A percentile compares a stretch with the other conserved stretches of the same genome.
These are phyloP conservation scores for Cranoglanis bouderius DNA, from an alignment of 2,113 vertebrate genomes.

Conservation along the genomic window DNA sequence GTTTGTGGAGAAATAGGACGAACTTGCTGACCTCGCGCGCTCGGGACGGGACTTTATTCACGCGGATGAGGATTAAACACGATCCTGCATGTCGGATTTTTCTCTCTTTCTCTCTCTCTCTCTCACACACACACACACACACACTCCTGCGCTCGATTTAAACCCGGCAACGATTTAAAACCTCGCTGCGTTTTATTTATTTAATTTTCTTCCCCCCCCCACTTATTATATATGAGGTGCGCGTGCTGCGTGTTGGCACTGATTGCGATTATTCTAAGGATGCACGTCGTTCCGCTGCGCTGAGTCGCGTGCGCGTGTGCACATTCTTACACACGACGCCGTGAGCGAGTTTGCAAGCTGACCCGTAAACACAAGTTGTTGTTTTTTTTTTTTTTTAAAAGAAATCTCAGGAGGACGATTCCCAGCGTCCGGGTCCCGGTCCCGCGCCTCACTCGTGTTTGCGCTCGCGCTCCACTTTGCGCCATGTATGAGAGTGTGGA, in stretches of 20 bases:
- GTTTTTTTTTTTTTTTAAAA: too few species aligned
- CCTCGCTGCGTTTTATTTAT: too few species aligned
- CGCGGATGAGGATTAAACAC: slow-evolving; percentile 6
- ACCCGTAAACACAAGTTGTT: not conserved
- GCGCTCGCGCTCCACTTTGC: not conserved
- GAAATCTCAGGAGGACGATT: too few species aligned
- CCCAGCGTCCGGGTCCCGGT: too few species aligned
- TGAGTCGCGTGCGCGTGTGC: not conserved
- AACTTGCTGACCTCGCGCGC: slow-evolving; percentile 15
- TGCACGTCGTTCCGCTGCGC: not conserved
- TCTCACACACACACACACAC: not conserved
- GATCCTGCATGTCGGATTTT: not conserved
- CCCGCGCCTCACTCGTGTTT: not conserved
- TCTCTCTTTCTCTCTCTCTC: not conserved
- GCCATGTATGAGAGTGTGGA: slow-evolving; percentile 83
- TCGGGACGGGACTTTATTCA: not conserved
- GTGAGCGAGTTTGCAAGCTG: not conserved
- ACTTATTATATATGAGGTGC: not conserved
- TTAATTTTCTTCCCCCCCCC: too few species aligned
- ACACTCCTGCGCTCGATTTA: not conserved
- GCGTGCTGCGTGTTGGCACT: not conserved
- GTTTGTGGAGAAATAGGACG: not conserved
- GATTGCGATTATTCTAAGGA: not conserved
- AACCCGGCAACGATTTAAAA: not conserved
- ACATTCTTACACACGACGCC: not conserved